Percentiles rank a stretch among this genome's conserved stretches.
Conservation (phyloP, 1,140 invertebrate species). For the Diploscapter pachys region DNA sequence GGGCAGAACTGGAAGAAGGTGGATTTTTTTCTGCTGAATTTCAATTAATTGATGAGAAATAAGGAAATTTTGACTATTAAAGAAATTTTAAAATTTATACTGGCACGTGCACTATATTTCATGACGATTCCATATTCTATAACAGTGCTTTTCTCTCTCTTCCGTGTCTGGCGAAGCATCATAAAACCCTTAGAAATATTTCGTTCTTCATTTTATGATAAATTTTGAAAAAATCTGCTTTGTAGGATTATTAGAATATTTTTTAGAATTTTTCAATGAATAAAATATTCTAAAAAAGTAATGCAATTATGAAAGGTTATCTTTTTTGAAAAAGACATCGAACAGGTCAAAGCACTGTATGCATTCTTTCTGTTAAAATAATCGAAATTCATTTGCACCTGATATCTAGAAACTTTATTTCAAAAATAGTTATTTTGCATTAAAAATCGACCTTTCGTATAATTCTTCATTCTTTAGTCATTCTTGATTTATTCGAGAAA, state of each 20-base stretch:
- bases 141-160: background rate
- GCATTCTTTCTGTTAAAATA: no score
- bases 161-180: background rate
- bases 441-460: no score
- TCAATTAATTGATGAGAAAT: constrained; percentile 7
- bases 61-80: background rate
- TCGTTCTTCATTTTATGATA: background rate
- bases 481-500: no score
- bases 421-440: no score
- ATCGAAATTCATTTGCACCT: no score
- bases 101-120: background rate
- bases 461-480: no score
- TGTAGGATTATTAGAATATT: background rate
- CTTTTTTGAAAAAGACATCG: no score
- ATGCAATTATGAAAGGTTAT: no score
- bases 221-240: background rate
- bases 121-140: constrained; percentile 1
- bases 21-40: constrained; percentile 15
- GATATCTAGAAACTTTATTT: no score
- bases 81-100: constrained; percentile 4
- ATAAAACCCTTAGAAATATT: background rate
- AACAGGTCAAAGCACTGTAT: no score
- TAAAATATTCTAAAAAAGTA: background rate
- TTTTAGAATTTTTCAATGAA: background rate
- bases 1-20: constrained; percentile 38